These are phyloP conservation scores for Oscheius sp. DNA, from an alignment of 2,888 invertebrate genomes.

Conservation along the genomic window DNA sequence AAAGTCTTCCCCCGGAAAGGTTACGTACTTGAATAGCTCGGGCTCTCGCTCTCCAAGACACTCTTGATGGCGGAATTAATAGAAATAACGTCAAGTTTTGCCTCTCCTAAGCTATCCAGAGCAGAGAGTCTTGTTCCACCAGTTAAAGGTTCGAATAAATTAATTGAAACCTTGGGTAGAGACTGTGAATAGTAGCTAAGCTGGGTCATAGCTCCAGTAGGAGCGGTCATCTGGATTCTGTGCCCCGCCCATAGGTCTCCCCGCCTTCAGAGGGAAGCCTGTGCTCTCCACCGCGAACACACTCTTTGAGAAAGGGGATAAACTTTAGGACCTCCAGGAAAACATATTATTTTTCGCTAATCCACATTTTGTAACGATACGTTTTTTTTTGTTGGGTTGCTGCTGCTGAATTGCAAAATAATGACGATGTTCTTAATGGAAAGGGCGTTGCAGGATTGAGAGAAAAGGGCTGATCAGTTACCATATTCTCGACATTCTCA, in stretches of 20 bases:
- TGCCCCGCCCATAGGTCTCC: constrained; percentile 34
- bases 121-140: neutral
- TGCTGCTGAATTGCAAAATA: neutral
- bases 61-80: constrained; percentile 48
- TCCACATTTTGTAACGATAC: neutral
- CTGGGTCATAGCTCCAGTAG: constrained; percentile 32
- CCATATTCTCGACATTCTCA: too few species aligned
- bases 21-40: constrained; percentile 57
- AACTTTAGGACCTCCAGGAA: constrained; percentile 18
- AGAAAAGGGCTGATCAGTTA: too few species aligned
- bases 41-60: constrained; percentile 59
- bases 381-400: too few species aligned
- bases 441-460: too few species aligned
- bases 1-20: neutral
- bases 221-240: constrained; percentile 30
- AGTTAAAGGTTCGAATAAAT: neutral
- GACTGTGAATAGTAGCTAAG: constrained; percentile 31
- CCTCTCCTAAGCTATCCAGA: constrained; percentile 8
- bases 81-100: constrained; percentile 21
- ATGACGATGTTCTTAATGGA: constrained; percentile 21
- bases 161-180: constrained; percentile 6
- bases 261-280: constrained; percentile 18
- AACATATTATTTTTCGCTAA: constrained; percentile 23
- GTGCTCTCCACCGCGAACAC: constrained; percentile 21
- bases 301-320: constrained; percentile 11